Percentiles rank a stretch among this genome's conserved stretches.
Conservation (phyloP, 2,113 vertebrate genomes). For the Sus scrofa region T2T-Sscrofa CM000824.6:38208001-38208500, state of each 20-base stretch:
- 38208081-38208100: neutral
- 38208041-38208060: conserved; percentile 9
- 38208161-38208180: neutral
- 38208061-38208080: neutral
- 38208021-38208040: neutral
- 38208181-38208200: neutral
- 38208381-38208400: too few relatives aligned
- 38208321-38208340: neutral
- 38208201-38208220: conserved; percentile 49
- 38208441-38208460: neutral
- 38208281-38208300: neutral
- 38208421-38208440: too few relatives aligned
- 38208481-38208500: neutral
- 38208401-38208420: neutral
- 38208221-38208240: neutral
- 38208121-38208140: neutral
- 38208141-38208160: neutral
- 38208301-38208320: neutral
- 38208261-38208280: neutral
- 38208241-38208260: neutral
- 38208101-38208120: neutral
- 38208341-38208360: neutral
- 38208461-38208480: neutral
- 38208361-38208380: too few relatives aligned
- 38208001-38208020: too few relatives aligned